A percentile compares a stretch with the other conserved stretches of the same genome.
phyloP scores from a whole-genome alignment of 2,888 invertebrate species.

The Trimorus sp. region DNA sequence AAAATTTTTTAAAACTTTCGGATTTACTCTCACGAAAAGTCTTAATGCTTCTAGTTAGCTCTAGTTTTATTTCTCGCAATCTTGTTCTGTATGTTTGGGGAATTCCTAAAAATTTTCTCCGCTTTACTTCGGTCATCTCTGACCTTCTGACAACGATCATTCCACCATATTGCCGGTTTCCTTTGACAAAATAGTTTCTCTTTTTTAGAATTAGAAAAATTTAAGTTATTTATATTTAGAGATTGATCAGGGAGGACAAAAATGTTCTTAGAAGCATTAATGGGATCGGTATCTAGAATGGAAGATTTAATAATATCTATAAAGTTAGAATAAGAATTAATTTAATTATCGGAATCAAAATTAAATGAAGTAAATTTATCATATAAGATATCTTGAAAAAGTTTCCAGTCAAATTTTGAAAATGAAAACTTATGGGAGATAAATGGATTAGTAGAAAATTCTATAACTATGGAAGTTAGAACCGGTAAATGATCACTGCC shows the following conservation, averaged over 20 bases:
- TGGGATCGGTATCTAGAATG: too few species aligned
- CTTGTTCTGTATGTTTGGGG: neutral
- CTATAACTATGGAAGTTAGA: neutral
- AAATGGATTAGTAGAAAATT: neutral
- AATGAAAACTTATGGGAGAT: constrained; percentile 13
- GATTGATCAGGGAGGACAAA: too few species aligned
- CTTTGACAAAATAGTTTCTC: neutral
- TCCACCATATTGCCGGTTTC: constrained; percentile 10
- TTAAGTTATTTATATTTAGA: too few species aligned
- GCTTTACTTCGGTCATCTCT: neutral
- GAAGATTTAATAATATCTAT: too few species aligned
- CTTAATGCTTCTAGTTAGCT: too few species aligned
- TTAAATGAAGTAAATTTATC: neutral
- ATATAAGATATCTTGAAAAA: too few species aligned
- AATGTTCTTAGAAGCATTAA: too few species aligned
- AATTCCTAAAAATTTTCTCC: neutral
- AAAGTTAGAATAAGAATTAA: too few species aligned
- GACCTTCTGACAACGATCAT: constrained; percentile 7
- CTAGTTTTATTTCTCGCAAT: constrained; percentile 10
- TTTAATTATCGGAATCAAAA: neutral
- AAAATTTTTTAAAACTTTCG: constrained; percentile 14
- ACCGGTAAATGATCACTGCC: constrained; percentile 13
- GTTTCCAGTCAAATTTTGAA: constrained; percentile 8
- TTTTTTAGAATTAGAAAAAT: too few species aligned
- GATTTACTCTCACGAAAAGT: neutral